phyloP scores from a whole-genome alignment of 2,797 vertebrate species.

The Stomatorhinus walkeri region DNA sequence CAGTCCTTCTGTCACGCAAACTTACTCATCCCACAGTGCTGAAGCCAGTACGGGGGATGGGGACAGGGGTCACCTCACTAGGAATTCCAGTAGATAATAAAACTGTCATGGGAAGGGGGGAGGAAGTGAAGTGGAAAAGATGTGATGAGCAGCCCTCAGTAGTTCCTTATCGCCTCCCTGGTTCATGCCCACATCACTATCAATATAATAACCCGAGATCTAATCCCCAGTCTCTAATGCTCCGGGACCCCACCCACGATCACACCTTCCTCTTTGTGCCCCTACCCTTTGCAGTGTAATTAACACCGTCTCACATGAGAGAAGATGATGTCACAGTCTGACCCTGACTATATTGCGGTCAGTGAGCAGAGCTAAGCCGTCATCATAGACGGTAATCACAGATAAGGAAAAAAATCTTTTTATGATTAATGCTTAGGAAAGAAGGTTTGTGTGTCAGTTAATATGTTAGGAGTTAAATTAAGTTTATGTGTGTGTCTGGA shows the following conservation, averaged over 20 bases:
- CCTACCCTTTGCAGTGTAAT: constrained; percentile 1
- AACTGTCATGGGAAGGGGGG: constrained; percentile 43
- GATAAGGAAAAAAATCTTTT: neutral
- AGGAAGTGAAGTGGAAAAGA: constrained; percentile 7
- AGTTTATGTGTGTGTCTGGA: neutral
- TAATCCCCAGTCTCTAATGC: constrained; percentile 22
- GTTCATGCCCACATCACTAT: constrained; percentile 19
- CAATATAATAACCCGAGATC: constrained; percentile 10
- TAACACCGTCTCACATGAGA: constrained; percentile 4
- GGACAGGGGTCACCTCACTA: constrained; percentile 53
- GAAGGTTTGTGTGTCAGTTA: neutral
- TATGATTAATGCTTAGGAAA: neutral
- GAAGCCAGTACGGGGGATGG: constrained; percentile 53
- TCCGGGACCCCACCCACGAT: constrained; percentile 21
- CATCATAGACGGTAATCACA: neutral
- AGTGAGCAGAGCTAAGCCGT: neutral
- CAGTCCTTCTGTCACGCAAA: constrained; percentile 50
- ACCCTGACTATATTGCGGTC: neutral
- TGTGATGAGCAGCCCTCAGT: constrained; percentile 29
- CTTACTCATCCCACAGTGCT: constrained; percentile 60
- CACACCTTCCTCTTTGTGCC: constrained; percentile 11
- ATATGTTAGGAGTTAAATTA: neutral
- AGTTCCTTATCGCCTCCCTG: neutral
- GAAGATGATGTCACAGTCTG: neutral
- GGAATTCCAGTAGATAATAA: constrained; percentile 60